Base-by-base conservation (phyloP, 2,113 vertebrate species). In the Chlamydotis undulata region DNA sequence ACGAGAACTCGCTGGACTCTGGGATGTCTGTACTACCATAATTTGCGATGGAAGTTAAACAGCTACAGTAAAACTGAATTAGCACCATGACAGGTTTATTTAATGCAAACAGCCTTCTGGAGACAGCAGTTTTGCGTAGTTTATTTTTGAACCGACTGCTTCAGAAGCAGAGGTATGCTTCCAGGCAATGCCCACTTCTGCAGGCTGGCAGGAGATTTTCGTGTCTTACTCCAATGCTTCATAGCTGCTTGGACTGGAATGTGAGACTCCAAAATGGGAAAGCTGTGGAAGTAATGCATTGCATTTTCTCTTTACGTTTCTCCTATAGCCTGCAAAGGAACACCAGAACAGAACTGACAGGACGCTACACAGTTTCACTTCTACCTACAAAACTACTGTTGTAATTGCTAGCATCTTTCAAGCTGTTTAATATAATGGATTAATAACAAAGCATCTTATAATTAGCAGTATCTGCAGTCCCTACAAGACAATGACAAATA, bases 41-140 rank as follows among this genome's bases (percentile, higher is more conserved):
- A 12, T 4, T 9, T 25, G 61, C 22, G 57, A 39, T 37, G 41
- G 37, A 41, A 63, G 13, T 19, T 17, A 25, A 12, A 25, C 0
- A 1, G 9, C 7, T 26, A 14, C 71, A 31, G 24, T 6, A 45
- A 50, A 79, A 53, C 23, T 1, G 6, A 39, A 18, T 0, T 12
- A 50, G 22, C 68, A 31, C 2, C 10, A 5, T 0, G 3, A 43
- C 6, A 35, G n/a, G 16, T 18, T 69, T 18, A n/a, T 35, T 73
- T 5, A 13, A 57, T 12, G 21, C 50, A 14, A 39, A 39, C 73
- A 81, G 43, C 35, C 28, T 33, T 25, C 49, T 31, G 76, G 23
- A 79, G 61, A 31, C 37, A 63, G 3, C 28, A 19, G 67, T n/a
- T 64, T 3, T 9, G 37, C 43, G 14, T 6, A 6, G 65, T 8